phyloP scores from a whole-genome alignment of 2,888 invertebrate species.

The Empis stercorea region DNA sequence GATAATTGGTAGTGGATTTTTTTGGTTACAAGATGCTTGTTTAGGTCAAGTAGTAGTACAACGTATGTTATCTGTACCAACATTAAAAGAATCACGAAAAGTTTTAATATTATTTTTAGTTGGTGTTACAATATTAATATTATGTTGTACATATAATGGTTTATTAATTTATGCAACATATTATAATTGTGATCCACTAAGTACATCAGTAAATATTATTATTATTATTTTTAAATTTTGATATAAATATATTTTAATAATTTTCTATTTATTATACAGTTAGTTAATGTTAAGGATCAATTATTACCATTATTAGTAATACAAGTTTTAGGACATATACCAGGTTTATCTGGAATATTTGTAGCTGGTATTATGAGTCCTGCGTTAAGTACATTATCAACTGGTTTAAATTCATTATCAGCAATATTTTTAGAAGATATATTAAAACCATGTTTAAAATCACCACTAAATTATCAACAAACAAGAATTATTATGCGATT shows the following conservation, averaged over 20 bases:
- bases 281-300: slow-evolving; percentile 65
- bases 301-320: slow-evolving; percentile 71
- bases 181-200: slow-evolving; percentile 63
- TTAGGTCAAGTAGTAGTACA: slow-evolving; percentile 82
- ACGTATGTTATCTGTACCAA: slow-evolving; percentile 62
- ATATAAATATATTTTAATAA: too few relatives aligned
- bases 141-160: slow-evolving; percentile 57
- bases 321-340: slow-evolving; percentile 61
- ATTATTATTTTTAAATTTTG: too few relatives aligned
- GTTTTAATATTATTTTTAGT: slow-evolving; percentile 51
- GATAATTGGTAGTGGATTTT: slow-evolving; percentile 56
- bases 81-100: slow-evolving; percentile 50
- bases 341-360: slow-evolving; percentile 76
- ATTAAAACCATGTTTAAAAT: slow-evolving; percentile 52
- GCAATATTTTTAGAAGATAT: slow-evolving; percentile 69
- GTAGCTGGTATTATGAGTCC: slow-evolving; percentile 85
- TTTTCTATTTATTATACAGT: slow-evolving; percentile 38
- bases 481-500: slow-evolving; percentile 49
- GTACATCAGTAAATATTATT: slow-evolving; percentile 54
- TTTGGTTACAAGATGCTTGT: slow-evolving; percentile 56
- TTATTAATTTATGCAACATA: slow-evolving; percentile 61
- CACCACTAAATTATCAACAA: slow-evolving; percentile 39
- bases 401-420: slow-evolving; percentile 65
- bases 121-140: slow-evolving; percentile 45
- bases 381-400: slow-evolving; percentile 69